Percentiles rank a stretch among this genome's conserved stretches.
phyloP scores from a whole-genome alignment of 2,113 vertebrate species.

The Aphelocoma coerulescens region DNA sequence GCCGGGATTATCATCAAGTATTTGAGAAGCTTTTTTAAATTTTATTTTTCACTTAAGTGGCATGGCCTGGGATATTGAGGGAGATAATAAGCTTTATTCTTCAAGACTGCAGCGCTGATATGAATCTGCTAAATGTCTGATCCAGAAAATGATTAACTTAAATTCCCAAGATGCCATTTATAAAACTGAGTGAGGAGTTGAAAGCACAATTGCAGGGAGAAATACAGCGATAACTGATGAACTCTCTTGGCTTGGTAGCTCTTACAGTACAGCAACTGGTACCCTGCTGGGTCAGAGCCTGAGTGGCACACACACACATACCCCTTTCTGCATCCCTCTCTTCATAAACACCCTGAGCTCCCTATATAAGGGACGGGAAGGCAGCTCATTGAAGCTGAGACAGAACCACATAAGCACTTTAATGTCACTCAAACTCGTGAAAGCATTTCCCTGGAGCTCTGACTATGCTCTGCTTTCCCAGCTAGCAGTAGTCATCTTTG shows the following conservation, averaged over 20 bases:
- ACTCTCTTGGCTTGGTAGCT: neutral
- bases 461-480: neutral
- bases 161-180: neutral
- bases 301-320: fast-evolving
- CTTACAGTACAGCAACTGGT: neutral
- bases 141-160: neutral
- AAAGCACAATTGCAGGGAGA: neutral
- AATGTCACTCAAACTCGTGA: neutral
- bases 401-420: neutral
- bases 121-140: neutral
- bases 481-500: neutral
- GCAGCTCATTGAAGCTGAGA: neutral
- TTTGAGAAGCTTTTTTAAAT: neutral
- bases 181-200: neutral
- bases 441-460: neutral
- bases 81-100: neutral
- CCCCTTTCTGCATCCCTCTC: neutral
- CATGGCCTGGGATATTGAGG: neutral
- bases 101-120: neutral
- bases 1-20: neutral
- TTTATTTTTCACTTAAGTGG: neutral
- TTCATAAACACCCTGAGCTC: neutral
- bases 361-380: neutral
- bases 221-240: neutral
- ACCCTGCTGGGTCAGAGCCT: neutral